These are phyloP conservation scores for Malaclemys terrapin DNA, from an alignment of 2,113 vertebrate species.

Conservation along the genomic window DNA sequence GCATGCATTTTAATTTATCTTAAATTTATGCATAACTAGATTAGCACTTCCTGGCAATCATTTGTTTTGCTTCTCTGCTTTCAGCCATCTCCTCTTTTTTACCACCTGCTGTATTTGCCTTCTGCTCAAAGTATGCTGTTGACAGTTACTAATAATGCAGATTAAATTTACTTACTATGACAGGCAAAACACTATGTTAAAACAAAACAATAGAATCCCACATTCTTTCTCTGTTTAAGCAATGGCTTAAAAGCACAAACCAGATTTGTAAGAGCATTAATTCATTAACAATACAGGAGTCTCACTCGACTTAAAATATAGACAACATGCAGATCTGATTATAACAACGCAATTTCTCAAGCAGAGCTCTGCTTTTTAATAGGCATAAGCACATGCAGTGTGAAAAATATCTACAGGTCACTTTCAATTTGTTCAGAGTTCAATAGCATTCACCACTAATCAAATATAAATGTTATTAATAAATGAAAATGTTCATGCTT, in stretches of 20 bases:
- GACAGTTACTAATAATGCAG: conserved; percentile 83
- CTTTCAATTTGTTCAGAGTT: not conserved
- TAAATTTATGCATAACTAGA: conserved; percentile 78
- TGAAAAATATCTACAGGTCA: not conserved
- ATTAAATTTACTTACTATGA: conserved; percentile 79
- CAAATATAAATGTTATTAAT: not conserved
- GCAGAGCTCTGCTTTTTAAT: not conserved
- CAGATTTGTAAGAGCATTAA: conserved; percentile 30
- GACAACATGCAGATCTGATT: not conserved
- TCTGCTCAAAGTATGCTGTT: conserved; percentile 76
- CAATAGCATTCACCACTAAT: not conserved
- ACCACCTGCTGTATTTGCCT: conserved; percentile 81
- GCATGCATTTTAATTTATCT: conserved; percentile 73
- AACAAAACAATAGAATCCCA: conserved; percentile 63
- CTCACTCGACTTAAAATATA: not conserved
- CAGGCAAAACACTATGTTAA: conserved; percentile 75
- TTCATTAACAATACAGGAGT: conserved; percentile 27
- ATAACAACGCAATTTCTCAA: not conserved
- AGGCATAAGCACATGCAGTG: not conserved
- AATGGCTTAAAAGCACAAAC: conserved; percentile 16
- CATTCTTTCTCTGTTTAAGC: conserved; percentile 32
- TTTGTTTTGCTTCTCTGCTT: conserved; percentile 77
- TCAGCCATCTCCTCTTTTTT: conserved; percentile 70
- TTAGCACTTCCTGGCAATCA: conserved; percentile 74
- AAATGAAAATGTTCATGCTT: not conserved